Evolutionary conservation across 2,113 vertebrate species (phyloP).

Genomic region (Hippoglossus stenolepis): DNA sequence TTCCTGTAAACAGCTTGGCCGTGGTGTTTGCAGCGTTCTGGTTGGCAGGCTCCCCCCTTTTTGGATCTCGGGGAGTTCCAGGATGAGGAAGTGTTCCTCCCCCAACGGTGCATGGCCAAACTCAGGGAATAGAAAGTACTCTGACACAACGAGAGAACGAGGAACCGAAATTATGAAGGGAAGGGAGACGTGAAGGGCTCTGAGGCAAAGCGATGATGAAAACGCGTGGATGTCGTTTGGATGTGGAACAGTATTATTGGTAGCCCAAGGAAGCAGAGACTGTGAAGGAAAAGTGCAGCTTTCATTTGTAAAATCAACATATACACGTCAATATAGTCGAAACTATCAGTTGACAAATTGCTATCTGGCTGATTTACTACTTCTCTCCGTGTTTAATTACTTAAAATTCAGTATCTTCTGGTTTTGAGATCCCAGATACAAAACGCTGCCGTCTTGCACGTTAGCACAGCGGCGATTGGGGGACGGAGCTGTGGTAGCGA

Average conservation of each 20-base stretch:
- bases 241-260: conserved; percentile 4
- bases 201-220: neutral
- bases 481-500: too few relatives aligned
- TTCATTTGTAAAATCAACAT: neutral
- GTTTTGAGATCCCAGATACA: too few relatives aligned
- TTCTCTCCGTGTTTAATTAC: too few relatives aligned
- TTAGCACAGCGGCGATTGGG: too few relatives aligned
- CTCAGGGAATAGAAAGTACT: conserved; percentile 65
- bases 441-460: too few relatives aligned
- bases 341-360: too few relatives aligned
- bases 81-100: conserved; percentile 78
- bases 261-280: neutral
- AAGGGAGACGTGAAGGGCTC: neutral
- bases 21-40: conserved; percentile 33
- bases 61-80: conserved; percentile 68
- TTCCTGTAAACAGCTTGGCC: conserved; percentile 85
- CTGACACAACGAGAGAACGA: conserved; percentile 33
- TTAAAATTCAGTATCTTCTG: too few relatives aligned
- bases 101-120: conserved; percentile 33
- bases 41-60: conserved; percentile 49
- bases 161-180: conserved; percentile 46
- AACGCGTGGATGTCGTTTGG: neutral
- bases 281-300: neutral
- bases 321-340: too few relatives aligned
- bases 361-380: too few relatives aligned